Evolutionary conservation across 2,113 vertebrate genomes (phyloP).

Genomic region (Etia nguti): DNA sequence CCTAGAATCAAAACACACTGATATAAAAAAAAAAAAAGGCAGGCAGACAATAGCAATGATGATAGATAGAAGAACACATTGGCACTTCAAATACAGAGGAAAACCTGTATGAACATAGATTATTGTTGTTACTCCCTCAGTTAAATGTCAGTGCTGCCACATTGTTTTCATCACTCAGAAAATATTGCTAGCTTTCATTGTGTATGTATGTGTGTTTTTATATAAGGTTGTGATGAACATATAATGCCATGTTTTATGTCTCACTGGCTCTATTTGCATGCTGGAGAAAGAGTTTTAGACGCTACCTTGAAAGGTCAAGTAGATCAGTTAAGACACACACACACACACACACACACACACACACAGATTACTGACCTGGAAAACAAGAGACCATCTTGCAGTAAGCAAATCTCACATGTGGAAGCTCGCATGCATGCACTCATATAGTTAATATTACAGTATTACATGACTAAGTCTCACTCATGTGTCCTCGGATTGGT

Average conservation of each 20-base stretch:
- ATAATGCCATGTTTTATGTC: slow-evolving; percentile 22
- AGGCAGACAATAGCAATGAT: neutral
- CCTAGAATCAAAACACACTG: neutral
- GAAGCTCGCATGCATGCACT: neutral
- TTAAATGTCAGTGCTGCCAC: slow-evolving; percentile 58
- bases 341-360: neutral
- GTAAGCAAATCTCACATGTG: neutral
- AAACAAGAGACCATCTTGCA: neutral
- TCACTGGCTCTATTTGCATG: neutral
- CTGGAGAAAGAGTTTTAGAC: slow-evolving; percentile 20
- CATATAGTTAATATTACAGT: neutral
- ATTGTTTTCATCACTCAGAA: slow-evolving; percentile 35
- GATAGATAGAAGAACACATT: neutral
- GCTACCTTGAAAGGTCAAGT: slow-evolving; percentile 45
- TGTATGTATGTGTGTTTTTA: neutral
- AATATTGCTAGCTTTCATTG: neutral
- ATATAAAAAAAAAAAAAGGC: neutral
- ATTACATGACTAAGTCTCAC: neutral
- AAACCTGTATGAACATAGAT: neutral
- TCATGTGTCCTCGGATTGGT: neutral
- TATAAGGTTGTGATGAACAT: neutral
- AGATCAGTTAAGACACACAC: neutral
- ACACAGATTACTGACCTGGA: neutral
- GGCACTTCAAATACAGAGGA: neutral
- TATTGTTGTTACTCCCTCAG: neutral